Percentiles rank a stretch among this genome's conserved stretches.
phyloP scores from a whole-genome alignment of 2,113 vertebrate species.

The Apus apus region DNA sequence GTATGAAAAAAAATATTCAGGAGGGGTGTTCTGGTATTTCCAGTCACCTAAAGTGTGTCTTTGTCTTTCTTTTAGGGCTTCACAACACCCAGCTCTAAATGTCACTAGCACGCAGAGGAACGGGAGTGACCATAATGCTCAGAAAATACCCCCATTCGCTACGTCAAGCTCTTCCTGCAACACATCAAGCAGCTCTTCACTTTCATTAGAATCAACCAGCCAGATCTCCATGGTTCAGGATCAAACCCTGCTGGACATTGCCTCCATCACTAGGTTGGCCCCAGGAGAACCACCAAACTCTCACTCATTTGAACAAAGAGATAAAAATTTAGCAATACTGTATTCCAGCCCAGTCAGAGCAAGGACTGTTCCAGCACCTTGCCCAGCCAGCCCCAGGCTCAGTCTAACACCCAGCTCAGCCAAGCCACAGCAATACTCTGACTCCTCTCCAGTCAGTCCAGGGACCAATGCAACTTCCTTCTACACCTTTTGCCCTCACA shows the following conservation, averaged over 20 bases:
- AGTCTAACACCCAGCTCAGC: conserved; percentile 44
- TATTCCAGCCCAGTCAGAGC: background rate
- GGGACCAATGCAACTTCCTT: conserved; percentile 42
- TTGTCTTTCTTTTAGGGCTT: conserved; percentile 67
- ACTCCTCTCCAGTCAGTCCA: conserved; percentile 51
- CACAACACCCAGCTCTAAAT: conserved; percentile 72
- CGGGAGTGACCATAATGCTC: conserved; percentile 43
- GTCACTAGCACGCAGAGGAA: conserved; percentile 54
- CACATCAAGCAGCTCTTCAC: conserved; percentile 57
- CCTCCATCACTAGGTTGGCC: conserved; percentile 33
- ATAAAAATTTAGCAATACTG: background rate
- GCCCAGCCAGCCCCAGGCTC: conserved; percentile 35
- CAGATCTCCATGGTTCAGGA: conserved; percentile 56
- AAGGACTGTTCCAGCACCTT: conserved; percentile 5
- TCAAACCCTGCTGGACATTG: conserved; percentile 52
- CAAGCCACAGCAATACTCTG: conserved; percentile 47
- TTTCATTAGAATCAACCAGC: conserved; percentile 59
- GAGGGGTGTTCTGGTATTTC: background rate
- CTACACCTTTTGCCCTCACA: conserved; percentile 48
- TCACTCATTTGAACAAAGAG: conserved; percentile 7
- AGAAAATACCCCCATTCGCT: conserved; percentile 36
- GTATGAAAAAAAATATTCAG: background rate
- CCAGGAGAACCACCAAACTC: conserved; percentile 11
- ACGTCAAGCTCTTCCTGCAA: conserved; percentile 52
- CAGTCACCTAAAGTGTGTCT: background rate